Conservation (phyloP, 2,113 vertebrate genomes). For the Bos indicus region DNA sequence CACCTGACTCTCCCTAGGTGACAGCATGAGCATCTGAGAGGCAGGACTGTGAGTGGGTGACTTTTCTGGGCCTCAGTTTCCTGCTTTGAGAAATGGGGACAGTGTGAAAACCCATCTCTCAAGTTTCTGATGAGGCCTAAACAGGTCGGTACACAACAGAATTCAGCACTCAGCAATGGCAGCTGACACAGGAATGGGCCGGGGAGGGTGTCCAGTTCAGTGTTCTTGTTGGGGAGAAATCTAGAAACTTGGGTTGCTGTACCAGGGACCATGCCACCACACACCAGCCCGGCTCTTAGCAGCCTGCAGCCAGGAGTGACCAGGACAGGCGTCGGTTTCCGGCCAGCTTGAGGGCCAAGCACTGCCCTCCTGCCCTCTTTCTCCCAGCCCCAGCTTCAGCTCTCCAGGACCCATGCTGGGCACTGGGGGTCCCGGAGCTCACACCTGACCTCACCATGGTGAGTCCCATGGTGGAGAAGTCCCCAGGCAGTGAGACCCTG, state of each 20-base stretch:
- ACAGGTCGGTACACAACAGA: fast-evolving
- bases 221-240: too few relatives aligned
- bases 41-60: not conserved
- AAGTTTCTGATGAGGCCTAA: not conserved
- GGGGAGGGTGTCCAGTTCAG: not conserved
- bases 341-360: not conserved
- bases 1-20: too few relatives aligned
- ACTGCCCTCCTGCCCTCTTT: not conserved
- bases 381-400: not conserved
- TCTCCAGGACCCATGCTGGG: not conserved
- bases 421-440: not conserved
- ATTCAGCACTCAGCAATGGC: too few relatives aligned
- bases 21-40: not conserved
- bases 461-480: not conserved
- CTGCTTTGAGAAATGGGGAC: not conserved
- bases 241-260: not conserved
- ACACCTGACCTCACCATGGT: not conserved
- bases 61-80: not conserved
- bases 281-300: not conserved
- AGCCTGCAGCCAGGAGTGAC: not conserved
- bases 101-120: too few relatives aligned
- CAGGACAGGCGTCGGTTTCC: fast-evolving
- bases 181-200: not conserved
- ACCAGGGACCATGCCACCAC: not conserved
- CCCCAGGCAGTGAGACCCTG: not conserved